Evolutionary conservation across 1,140 invertebrate genomes (phyloP).

Genomic region (Tetraneura akinire): DNA sequence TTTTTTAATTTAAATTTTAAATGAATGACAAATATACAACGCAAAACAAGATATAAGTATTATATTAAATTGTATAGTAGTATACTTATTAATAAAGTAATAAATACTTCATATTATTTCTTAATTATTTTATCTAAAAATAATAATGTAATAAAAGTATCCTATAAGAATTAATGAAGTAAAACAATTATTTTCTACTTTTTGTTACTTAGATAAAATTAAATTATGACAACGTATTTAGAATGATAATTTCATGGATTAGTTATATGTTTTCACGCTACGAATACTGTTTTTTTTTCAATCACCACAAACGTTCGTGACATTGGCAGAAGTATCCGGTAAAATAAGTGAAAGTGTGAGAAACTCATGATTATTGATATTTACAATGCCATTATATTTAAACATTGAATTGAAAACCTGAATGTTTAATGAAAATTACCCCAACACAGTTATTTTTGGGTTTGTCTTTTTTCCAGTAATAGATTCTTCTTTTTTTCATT

Average conservation of each 20-base stretch:
- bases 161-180: background rate
- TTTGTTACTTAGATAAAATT: background rate
- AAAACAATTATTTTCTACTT: background rate
- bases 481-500: background rate
- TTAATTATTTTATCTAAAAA: too few relatives aligned
- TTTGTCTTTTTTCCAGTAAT: conserved; percentile 3
- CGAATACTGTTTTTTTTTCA: conserved; percentile 4
- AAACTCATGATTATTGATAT: conserved; percentile 25
- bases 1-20: too few relatives aligned
- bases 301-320: conserved; percentile 39
- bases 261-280: conserved; percentile 1
- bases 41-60: too few relatives aligned
- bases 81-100: too few relatives aligned
- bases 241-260: background rate
- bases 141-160: background rate
- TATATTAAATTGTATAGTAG: too few relatives aligned
- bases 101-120: too few relatives aligned
- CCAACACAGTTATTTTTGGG: background rate
- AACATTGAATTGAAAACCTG: conserved; percentile 20
- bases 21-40: too few relatives aligned
- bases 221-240: background rate
- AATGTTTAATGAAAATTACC: background rate
- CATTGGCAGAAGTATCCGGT: conserved; percentile 43
- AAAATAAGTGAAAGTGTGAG: conserved; percentile 50
- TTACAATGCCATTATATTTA: conserved; percentile 29